These are phyloP conservation scores for Anastatus disparis DNA, from an alignment of 1,140 invertebrate genomes.

Conservation along the genomic window DNA sequence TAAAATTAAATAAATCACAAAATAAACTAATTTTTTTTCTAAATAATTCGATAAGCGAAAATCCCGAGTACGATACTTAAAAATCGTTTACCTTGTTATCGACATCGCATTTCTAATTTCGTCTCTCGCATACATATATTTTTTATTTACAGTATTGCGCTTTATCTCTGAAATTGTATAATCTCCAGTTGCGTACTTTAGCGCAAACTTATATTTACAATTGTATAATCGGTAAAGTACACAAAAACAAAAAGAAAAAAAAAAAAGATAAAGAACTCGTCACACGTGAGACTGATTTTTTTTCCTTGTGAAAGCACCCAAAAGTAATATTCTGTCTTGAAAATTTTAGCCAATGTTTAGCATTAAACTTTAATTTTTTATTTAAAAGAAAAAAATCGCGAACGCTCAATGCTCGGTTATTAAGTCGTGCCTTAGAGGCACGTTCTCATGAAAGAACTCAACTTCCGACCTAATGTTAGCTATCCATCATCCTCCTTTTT, in stretches of 20 bases:
- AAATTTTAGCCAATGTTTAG: constrained; percentile 19
- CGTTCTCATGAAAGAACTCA: constrained; percentile 59
- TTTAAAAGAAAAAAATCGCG: too few species aligned
- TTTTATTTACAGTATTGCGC: too few species aligned
- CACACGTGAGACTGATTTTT: constrained; percentile 21
- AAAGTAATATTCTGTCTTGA: constrained; percentile 22
- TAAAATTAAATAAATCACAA: too few species aligned
- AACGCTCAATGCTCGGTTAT: constrained; percentile 56
- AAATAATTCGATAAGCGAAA: too few species aligned
- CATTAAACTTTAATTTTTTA: constrained; percentile 28
- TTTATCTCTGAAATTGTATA: too few species aligned
- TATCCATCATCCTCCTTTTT: constrained; percentile 47
- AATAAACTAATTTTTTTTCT: too few species aligned
- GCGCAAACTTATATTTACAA: not conserved
- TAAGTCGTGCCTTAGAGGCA: constrained; percentile 56
- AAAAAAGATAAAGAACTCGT: not conserved
- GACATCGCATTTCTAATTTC: too few species aligned
- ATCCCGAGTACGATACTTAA: too few species aligned
- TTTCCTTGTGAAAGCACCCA: not conserved
- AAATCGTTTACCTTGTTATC: too few species aligned
- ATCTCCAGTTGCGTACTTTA: not conserved
- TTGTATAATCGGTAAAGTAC: constrained; percentile 2
- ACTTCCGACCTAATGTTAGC: constrained; percentile 60
- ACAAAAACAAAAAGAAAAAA: not conserved
- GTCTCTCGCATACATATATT: too few species aligned